Percentiles rank a stretch among this genome's conserved stretches.
Evolutionary conservation across 2,888 invertebrate genomes (phyloP).

Genomic region (Dicranocentrus wangi): DNA sequence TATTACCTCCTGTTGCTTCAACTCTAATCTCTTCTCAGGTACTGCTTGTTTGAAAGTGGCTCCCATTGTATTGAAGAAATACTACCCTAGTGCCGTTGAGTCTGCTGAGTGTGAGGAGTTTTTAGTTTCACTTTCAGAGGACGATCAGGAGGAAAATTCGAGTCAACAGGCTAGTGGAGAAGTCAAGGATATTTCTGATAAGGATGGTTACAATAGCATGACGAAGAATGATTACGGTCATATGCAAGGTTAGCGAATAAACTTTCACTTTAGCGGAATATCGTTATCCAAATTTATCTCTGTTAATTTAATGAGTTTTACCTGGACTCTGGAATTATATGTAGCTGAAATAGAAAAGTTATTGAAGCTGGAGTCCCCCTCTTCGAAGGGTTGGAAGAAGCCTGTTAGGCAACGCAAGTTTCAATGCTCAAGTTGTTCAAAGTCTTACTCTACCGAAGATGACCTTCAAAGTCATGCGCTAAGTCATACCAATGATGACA

Average conservation of each 20-base stretch:
- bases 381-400: slow-evolving; percentile 19
- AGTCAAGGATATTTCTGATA: background rate
- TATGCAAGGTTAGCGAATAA: slow-evolving; percentile 38
- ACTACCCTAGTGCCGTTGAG: slow-evolving; percentile 42
- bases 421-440: slow-evolving; percentile 32
- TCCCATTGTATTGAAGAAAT: slow-evolving; percentile 51
- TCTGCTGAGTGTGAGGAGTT: slow-evolving; percentile 54
- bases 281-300: no score
- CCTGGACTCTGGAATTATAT: no score
- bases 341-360: slow-evolving; percentile 58
- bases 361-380: slow-evolving; percentile 27
- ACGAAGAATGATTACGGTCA: slow-evolving; percentile 42
- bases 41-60: slow-evolving; percentile 50
- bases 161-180: background rate
- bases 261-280: background rate
- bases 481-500: slow-evolving; percentile 33
- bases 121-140: slow-evolving; percentile 53
- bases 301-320: no score
- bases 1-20: background rate
- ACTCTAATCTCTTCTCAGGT: slow-evolving; percentile 40
- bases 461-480: slow-evolving; percentile 44
- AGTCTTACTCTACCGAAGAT: slow-evolving; percentile 45
- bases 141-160: slow-evolving; percentile 13
- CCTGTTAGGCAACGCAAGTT: slow-evolving; percentile 16
- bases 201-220: background rate